phyloP scores from a whole-genome alignment of 2,113 vertebrate species.

The Heterocephalus glaber region DNA sequence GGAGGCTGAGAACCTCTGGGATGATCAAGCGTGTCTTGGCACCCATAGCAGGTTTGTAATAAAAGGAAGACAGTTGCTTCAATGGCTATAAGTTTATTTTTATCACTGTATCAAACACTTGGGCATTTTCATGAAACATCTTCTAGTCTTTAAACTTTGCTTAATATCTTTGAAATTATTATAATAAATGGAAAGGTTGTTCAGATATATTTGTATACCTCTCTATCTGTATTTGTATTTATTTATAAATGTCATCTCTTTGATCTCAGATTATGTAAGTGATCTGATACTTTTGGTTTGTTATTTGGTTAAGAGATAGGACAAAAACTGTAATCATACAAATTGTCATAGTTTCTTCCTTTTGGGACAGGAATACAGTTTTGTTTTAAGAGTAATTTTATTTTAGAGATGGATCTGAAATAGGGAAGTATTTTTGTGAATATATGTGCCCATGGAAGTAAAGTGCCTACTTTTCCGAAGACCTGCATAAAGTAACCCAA shows the following conservation, averaged over 20 bases:
- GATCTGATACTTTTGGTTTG: not conserved
- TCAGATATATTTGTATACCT: not conserved
- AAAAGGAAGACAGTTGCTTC: not conserved
- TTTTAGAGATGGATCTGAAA: not conserved
- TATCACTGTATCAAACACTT: not conserved
- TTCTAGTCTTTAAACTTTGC: not conserved
- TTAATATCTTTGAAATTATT: not conserved
- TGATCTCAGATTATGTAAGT: not conserved
- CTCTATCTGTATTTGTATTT: not conserved
- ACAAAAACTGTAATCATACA: not conserved
- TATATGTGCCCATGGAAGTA: not conserved
- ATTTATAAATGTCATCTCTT: not conserved
- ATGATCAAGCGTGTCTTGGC: not conserved
- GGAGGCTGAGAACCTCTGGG: not conserved
- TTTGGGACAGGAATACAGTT: not conserved
- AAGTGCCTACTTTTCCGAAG: not conserved
- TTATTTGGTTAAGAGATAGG: not conserved
- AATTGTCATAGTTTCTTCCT: not conserved
- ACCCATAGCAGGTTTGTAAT: not conserved
- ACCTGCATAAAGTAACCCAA: not conserved
- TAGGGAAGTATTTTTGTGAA: not conserved
- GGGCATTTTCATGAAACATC: not conserved
- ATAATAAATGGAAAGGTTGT: not conserved
- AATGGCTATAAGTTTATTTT: not conserved
- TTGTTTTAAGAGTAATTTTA: slow-evolving; percentile 18